Conservation (phyloP, 2,888 invertebrate species). For the Limnephilus lunatus region DNA sequence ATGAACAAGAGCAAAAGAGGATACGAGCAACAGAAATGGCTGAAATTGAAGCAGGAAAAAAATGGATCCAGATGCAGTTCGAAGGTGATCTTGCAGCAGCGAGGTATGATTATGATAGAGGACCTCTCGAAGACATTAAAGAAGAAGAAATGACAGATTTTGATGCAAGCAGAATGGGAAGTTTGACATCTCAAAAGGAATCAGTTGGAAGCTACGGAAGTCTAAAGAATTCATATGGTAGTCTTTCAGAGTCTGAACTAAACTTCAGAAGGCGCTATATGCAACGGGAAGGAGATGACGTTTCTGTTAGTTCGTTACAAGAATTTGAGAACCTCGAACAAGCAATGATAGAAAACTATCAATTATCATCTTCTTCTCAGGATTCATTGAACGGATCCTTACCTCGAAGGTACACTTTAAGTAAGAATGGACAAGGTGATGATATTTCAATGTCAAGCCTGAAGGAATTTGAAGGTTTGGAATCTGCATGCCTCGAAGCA, state of each 20-base stretch:
- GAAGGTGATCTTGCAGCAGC: conserved; percentile 83
- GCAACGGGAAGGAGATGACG: conserved; percentile 89
- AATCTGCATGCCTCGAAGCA: conserved; percentile 91
- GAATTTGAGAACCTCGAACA: conserved; percentile 96
- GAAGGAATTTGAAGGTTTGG: conserved; percentile 94
- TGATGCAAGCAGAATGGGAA: conserved; percentile 87
- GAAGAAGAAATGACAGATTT: conserved; percentile 94
- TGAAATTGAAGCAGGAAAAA: conserved; percentile 85
- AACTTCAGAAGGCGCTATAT: conserved; percentile 90
- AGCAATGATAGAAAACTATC: conserved; percentile 88
- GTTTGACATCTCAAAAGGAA: conserved; percentile 86
- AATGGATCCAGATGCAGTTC: conserved; percentile 94
- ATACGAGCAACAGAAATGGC: conserved; percentile 75
- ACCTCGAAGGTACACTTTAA: conserved; percentile 83
- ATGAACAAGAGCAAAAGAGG: conserved; percentile 82
- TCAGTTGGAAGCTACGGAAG: conserved; percentile 89
- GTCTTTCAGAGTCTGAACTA: conserved; percentile 94
- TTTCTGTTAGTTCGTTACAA: conserved; percentile 94
- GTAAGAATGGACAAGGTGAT: conserved; percentile 87
- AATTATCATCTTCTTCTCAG: conserved; percentile 87
- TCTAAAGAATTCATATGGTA: conserved; percentile 92
- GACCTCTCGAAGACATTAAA: conserved; percentile 93
- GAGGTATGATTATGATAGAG: conserved; percentile 88
- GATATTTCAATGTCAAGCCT: conserved; percentile 91
- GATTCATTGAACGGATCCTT: conserved; percentile 91